Conservation (phyloP, 1,140 invertebrate genomes). For the Drosophila persimilis region DNA sequence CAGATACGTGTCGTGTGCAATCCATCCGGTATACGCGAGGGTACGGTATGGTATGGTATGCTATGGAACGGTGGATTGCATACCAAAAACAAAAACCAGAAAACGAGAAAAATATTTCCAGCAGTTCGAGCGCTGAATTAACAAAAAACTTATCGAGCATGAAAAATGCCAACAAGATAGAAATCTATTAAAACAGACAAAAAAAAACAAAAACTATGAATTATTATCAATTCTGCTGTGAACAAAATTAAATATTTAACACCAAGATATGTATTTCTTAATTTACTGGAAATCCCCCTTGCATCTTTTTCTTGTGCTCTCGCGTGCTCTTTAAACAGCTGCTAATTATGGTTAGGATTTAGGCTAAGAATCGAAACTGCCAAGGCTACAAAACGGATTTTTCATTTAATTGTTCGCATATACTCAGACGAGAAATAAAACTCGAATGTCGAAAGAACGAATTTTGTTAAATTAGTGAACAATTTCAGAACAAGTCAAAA, state of each 20-base stretch:
- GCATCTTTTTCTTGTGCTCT: constrained; percentile 12
- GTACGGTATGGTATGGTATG: not conserved
- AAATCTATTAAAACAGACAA: constrained; percentile 18
- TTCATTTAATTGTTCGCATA: constrained; percentile 19
- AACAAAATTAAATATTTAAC: constrained; percentile 54
- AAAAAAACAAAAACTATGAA: constrained; percentile 31
- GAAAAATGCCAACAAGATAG: constrained; percentile 39
- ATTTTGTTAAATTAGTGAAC: constrained; percentile 39
- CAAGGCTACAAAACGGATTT: constrained; percentile 20
- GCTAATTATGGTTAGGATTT: constrained; percentile 14
- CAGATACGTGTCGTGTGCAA: constrained; percentile 19
- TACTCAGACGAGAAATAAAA: constrained; percentile 11
- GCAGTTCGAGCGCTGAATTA: constrained; percentile 49
- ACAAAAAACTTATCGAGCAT: constrained; percentile 46
- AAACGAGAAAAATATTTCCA: constrained; percentile 32
- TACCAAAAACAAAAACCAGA: constrained; percentile 12
- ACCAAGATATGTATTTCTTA: constrained; percentile 1
- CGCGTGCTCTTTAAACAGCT: not conserved
- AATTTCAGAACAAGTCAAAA: constrained; percentile 20
- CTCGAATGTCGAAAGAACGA: not conserved
- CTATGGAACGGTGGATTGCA: not conserved
- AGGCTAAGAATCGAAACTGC: constrained; percentile 42
- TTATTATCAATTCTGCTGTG: constrained; percentile 63
- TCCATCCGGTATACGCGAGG: constrained; percentile 20
- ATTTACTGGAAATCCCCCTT: constrained; percentile 10